Conservation (phyloP, 2,888 invertebrate genomes). For the Oegoconia quadripuncta region DNA sequence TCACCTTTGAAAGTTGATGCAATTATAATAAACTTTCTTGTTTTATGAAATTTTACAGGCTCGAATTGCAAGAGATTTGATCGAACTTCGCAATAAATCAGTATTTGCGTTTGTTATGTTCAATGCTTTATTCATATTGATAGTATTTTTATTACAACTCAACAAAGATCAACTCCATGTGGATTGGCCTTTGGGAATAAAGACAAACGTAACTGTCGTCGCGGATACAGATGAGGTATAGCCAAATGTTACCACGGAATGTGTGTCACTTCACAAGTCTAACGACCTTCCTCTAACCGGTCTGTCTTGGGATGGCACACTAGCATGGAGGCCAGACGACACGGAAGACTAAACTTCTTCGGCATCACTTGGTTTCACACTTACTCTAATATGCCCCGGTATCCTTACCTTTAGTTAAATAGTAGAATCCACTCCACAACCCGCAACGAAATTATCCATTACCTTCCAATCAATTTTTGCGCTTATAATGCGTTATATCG, state of each 20-base stretch:
- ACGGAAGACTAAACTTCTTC: constrained; percentile 60
- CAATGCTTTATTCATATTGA: constrained; percentile 99
- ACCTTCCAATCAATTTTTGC: neutral
- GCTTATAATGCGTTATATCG: constrained; percentile 3
- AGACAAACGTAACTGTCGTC: constrained; percentile 95
- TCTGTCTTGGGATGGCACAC: constrained; percentile 74
- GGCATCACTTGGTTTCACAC: constrained; percentile 57
- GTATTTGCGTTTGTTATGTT: constrained; percentile 99
- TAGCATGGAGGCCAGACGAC: constrained; percentile 69
- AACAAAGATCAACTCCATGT: constrained; percentile 99
- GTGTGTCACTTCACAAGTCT: constrained; percentile 74
- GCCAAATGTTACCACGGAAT: constrained; percentile 66
- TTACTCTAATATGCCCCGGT: constrained; percentile 46
- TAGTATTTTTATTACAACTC: constrained; percentile 99
- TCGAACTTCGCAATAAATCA: constrained; percentile 97
- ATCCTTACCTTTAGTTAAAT: constrained; percentile 24
- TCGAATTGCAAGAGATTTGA: constrained; percentile 92
- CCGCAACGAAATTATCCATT: no score
- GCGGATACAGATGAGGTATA: constrained; percentile 95
- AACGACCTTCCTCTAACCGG: constrained; percentile 76
- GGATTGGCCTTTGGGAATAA: constrained; percentile 97
- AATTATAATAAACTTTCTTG: constrained; percentile 49
- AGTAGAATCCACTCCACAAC: constrained; percentile 19
- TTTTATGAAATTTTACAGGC: constrained; percentile 84
- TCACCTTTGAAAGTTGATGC: constrained; percentile 79